These are phyloP conservation scores for Dione juno DNA, from an alignment of 2,888 invertebrate species.

Conservation along the genomic window DNA sequence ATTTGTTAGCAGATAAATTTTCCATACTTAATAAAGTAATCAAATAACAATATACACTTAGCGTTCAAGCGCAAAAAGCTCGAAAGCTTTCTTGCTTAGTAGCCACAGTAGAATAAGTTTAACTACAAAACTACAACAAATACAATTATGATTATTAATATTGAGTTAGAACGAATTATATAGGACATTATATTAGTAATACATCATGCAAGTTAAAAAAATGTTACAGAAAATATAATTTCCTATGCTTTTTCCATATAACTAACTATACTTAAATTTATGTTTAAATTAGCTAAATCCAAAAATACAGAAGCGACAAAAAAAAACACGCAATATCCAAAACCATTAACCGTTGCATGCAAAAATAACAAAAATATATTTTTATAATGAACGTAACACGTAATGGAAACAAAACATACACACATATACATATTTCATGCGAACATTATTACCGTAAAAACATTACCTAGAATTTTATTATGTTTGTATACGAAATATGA, in stretches of 20 bases:
- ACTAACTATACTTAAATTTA: too few species aligned
- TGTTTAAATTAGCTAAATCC: background rate
- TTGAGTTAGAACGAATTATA: background rate
- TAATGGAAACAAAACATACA: constrained; percentile 19
- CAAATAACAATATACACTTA: constrained; percentile 15
- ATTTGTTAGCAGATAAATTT: too few species aligned
- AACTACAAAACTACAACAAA: constrained; percentile 1
- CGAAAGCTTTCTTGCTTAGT: constrained; percentile 8
- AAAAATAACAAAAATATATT: background rate
- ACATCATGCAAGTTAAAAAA: background rate
- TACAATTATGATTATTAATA: background rate
- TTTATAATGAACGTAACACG: background rate
- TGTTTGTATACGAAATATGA: constrained; percentile 1
- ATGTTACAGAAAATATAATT: too few species aligned
- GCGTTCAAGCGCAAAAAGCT: constrained; percentile 28
- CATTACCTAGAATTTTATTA: constrained; percentile 17
- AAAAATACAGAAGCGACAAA: constrained; percentile 6
- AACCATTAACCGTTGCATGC: constrained; percentile 14
- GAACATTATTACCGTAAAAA: constrained; percentile 13
- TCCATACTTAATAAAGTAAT: too few species aligned
- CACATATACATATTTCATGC: background rate
- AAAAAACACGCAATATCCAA: background rate
- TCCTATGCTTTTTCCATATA: too few species aligned
- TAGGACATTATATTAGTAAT: background rate
- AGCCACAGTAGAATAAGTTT: background rate